These are phyloP conservation scores for Oreochromis spilurus DNA, from an alignment of 2,113 vertebrate genomes.

Conservation along the genomic window DNA sequence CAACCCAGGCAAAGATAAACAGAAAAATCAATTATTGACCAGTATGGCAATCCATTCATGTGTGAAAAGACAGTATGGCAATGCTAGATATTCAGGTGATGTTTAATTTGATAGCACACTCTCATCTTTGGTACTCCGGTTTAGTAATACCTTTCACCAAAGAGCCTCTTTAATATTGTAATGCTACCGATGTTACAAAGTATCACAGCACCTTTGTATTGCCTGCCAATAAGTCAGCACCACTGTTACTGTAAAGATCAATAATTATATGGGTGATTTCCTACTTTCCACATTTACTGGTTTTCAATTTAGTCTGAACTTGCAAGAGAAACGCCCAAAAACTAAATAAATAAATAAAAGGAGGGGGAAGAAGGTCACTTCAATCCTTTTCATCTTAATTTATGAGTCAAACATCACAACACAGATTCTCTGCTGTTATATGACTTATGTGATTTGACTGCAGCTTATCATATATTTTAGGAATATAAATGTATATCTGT, in stretches of 20 bases:
- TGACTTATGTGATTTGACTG: not conserved
- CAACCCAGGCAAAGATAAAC: constrained; percentile 36
- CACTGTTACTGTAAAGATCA: not conserved
- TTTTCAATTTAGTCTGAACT: not conserved
- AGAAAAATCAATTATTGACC: constrained; percentile 67
- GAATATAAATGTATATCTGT: not conserved
- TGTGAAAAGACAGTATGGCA: constrained; percentile 30
- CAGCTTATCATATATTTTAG: not conserved
- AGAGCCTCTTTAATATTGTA: not conserved
- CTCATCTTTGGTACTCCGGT: not conserved
- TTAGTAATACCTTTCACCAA: not conserved
- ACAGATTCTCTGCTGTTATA: not conserved
- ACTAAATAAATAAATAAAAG: not conserved
- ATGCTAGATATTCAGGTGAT: constrained; percentile 18
- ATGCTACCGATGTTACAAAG: not conserved
- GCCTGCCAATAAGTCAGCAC: not conserved
- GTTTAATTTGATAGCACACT: not conserved
- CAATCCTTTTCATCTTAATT: not conserved
- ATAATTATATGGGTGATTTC: not conserved
- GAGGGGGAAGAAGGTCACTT: not conserved
- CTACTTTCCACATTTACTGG: not conserved
- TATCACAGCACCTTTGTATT: not conserved
- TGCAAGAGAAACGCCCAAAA: not conserved
- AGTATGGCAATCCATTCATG: constrained; percentile 42
- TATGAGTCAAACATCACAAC: not conserved